Conservation (phyloP, 2,113 vertebrate species). For the Gorsachius goisagi region DNA sequence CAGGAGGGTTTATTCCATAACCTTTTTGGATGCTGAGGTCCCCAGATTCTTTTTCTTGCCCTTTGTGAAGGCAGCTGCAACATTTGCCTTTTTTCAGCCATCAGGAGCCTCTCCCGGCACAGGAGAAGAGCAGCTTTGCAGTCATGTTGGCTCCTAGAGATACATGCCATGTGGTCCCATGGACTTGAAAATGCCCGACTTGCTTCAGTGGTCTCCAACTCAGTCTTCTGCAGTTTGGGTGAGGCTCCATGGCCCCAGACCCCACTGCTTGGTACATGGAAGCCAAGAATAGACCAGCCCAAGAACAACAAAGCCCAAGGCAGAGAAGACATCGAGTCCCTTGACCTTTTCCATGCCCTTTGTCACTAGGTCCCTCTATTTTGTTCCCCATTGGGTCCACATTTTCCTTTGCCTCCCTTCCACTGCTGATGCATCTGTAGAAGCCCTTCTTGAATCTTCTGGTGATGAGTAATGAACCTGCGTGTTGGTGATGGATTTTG, state of each 20-base stretch:
- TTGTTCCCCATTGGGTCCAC: not conserved
- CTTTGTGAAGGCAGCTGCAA: not conserved
- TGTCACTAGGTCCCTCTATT: not conserved
- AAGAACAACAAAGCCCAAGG: not conserved
- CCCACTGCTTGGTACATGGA: too few species aligned
- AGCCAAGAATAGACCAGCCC: not conserved
- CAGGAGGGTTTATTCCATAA: not conserved
- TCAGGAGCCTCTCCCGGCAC: not conserved
- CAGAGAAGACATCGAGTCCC: fast-evolving
- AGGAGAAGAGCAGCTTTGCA: not conserved
- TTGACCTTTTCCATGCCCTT: not conserved
- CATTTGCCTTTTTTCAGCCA: not conserved
- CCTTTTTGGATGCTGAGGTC: not conserved
- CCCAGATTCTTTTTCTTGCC: not conserved
- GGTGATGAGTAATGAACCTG: not conserved
- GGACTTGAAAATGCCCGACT: not conserved
- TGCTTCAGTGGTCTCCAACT: not conserved
- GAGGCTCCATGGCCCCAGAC: not conserved
- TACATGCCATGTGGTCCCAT: not conserved
- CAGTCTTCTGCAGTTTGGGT: not conserved
- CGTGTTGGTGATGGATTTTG: not conserved
- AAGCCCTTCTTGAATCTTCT: not conserved
- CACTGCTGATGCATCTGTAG: not conserved
- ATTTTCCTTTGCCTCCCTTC: not conserved
- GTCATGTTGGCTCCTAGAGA: not conserved